These are phyloP conservation scores for Callopanchax toddi DNA, from an alignment of 2,113 vertebrate species.

Conservation along the genomic window DNA sequence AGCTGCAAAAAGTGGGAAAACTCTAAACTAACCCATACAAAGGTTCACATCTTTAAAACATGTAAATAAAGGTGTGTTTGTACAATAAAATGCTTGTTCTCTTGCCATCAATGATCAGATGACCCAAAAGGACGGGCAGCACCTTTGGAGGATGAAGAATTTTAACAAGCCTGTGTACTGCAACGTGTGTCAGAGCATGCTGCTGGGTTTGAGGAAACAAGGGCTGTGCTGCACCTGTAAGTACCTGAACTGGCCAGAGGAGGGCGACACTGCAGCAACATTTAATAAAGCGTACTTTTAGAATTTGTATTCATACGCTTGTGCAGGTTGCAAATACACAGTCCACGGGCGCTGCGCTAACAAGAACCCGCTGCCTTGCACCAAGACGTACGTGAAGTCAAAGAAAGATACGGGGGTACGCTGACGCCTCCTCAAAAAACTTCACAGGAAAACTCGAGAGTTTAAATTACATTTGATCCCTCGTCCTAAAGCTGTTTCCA, in stretches of 20 bases:
- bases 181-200: constrained; percentile 87
- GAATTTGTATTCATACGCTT: background rate
- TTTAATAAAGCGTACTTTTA: background rate
- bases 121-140: constrained; percentile 89
- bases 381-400: constrained; percentile 91
- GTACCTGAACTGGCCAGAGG: constrained; percentile 61
- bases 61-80: background rate
- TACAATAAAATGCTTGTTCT: background rate
- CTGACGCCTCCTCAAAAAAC: constrained; percentile 29
- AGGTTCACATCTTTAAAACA: background rate
- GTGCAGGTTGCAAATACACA: constrained; percentile 88
- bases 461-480: background rate
- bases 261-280: constrained; percentile 18
- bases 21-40: no score
- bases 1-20: no score
- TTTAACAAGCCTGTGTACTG: constrained; percentile 90
- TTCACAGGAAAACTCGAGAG: background rate
- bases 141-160: constrained; percentile 93
- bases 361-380: constrained; percentile 84
- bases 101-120: constrained; percentile 73
- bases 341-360: constrained; percentile 92
- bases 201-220: constrained; percentile 90
- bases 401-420: constrained; percentile 90
- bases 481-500: constrained; percentile 10
- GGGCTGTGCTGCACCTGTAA: constrained; percentile 91